Percentiles rank a stretch among this genome's conserved stretches.
Conservation (phyloP, 2,797 vertebrate genomes). For the Aselliscus stoliczkanus region DNA sequence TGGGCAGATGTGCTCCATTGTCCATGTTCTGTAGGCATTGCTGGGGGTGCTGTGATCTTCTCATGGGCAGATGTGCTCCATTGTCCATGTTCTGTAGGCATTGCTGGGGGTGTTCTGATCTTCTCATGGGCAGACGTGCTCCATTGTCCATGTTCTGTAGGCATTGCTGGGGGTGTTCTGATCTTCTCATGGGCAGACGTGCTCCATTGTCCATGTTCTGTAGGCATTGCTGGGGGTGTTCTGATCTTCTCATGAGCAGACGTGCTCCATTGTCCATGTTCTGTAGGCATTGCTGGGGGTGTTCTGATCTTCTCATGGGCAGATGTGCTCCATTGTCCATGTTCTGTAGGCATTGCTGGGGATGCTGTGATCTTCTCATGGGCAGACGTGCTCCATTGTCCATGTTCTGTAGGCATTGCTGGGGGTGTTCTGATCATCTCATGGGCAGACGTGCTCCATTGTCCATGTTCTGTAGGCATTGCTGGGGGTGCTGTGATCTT, state of each 20-base stretch:
- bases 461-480: neutral
- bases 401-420: fast-evolving
- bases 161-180: neutral
- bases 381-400: fast-evolving
- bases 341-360: fast-evolving
- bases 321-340: neutral
- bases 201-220: neutral
- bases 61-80: fast-evolving
- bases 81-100: neutral
- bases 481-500: neutral
- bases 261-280: neutral
- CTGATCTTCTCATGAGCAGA: fast-evolving
- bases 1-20: fast-evolving
- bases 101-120: too few relatives aligned
- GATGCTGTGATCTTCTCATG: neutral
- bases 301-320: too few relatives aligned
- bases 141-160: fast-evolving
- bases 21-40: neutral
- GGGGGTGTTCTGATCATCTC: fast-evolving
- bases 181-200: too few relatives aligned
- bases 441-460: too few relatives aligned
- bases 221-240: fast-evolving
- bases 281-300: fast-evolving
- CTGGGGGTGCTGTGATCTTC: fast-evolving
- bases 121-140: fast-evolving